Percentiles rank a stretch among this genome's conserved stretches.
Conservation (phyloP, 2,113 vertebrate species). For the Antechinus flavipes region DNA sequence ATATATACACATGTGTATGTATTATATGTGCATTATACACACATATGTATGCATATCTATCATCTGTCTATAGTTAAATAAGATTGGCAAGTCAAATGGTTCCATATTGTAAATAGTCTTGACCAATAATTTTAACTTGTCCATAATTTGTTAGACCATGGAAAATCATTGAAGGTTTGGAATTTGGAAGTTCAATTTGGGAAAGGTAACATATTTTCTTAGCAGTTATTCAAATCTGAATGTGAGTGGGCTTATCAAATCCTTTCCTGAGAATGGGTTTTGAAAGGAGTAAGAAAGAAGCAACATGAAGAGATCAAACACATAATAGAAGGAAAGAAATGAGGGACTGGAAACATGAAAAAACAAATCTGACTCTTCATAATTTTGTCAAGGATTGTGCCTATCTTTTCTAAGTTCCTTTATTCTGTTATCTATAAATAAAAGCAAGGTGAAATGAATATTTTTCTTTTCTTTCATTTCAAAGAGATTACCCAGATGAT, state of each 20-base stretch:
- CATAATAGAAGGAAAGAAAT: background rate
- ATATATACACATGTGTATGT: no score
- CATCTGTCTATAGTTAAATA: background rate
- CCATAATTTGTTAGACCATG: background rate
- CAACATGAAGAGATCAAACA: background rate
- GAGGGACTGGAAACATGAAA: background rate
- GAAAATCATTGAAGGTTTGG: background rate
- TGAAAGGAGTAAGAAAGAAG: background rate
- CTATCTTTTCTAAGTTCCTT: background rate
- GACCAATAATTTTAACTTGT: background rate
- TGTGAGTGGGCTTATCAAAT: constrained; percentile 1
- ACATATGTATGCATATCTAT: background rate
- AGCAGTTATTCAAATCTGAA: background rate
- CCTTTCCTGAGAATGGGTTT: constrained; percentile 4
- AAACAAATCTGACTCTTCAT: background rate
- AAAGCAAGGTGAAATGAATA: background rate
- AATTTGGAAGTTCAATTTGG: background rate
- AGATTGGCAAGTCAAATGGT: background rate
- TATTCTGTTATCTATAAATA: background rate
- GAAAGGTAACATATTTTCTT: constrained; percentile 1
- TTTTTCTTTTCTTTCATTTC: background rate
- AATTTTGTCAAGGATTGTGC: background rate
- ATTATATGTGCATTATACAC: background rate
- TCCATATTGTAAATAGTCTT: background rate
- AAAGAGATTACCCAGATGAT: background rate